A percentile compares a stretch with the other conserved stretches of the same genome.
Evolutionary conservation across 2,113 vertebrate species (phyloP).

Genomic region (Myiozetetes cayanensis): DNA sequence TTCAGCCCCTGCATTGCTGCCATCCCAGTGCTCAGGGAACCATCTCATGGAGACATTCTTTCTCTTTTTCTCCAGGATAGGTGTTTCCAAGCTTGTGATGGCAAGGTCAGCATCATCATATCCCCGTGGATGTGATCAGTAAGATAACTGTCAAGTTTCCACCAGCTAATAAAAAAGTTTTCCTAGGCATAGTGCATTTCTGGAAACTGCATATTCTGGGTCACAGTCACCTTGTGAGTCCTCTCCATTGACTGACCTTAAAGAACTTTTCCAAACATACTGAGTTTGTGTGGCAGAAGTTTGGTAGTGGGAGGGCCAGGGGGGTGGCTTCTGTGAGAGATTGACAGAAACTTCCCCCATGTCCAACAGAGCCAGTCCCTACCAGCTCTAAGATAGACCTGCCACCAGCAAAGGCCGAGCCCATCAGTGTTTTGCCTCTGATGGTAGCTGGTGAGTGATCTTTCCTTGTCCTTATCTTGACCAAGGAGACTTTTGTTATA

Average conservation of each 20-base stretch:
- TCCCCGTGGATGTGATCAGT: neutral
- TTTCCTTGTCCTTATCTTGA: neutral
- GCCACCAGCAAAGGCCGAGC: neutral
- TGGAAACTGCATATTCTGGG: neutral
- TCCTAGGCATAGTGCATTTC: neutral
- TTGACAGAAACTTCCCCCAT: neutral
- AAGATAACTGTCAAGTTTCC: neutral
- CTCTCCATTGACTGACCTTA: neutral
- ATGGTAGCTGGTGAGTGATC: neutral
- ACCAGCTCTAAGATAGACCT: fast-evolving
- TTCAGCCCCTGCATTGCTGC: neutral
- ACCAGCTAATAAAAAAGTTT: neutral
- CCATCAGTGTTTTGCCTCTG: neutral
- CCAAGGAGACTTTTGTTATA: neutral
- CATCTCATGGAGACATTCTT: neutral
- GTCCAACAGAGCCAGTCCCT: neutral
- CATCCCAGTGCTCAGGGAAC: neutral
- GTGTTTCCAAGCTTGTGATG: neutral
- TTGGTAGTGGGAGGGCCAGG: neutral
- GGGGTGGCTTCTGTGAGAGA: neutral
- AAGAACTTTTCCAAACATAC: neutral
- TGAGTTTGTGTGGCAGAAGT: neutral
- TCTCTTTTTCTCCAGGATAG: neutral
- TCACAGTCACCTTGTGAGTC: neutral
- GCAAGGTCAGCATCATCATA: neutral